Evolutionary conservation across 2,797 vertebrate genomes (phyloP).

Genomic region (Sandelia bainsii): DNA sequence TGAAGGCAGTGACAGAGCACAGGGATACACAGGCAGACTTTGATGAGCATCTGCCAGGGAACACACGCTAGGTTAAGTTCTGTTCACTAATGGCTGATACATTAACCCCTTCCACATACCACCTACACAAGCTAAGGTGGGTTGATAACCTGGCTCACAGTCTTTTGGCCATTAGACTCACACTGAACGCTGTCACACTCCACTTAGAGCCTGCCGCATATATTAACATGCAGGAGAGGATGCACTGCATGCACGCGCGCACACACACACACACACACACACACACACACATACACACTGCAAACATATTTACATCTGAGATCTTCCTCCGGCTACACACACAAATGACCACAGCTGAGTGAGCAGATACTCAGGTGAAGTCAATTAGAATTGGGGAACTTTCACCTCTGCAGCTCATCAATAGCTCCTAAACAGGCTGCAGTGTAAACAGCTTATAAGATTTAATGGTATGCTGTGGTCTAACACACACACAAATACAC

Average conservation of each 20-base stretch:
- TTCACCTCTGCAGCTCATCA: slow-evolving; percentile 74
- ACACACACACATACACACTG: slow-evolving; percentile 25
- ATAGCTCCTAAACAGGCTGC: slow-evolving; percentile 71
- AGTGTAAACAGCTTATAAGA: slow-evolving; percentile 61
- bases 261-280: slow-evolving; percentile 23
- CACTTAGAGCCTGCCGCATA: slow-evolving; percentile 24
- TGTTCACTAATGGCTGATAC: slow-evolving; percentile 43
- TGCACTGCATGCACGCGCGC: slow-evolving; percentile 10
- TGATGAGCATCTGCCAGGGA: slow-evolving; percentile 57
- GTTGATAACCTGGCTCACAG: slow-evolving; percentile 18
- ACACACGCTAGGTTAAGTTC: slow-evolving; percentile 27
- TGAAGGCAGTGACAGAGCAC: slow-evolving; percentile 22
- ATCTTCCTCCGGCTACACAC: slow-evolving; percentile 28
- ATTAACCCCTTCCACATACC: slow-evolving; percentile 46
- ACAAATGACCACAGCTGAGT: slow-evolving; percentile 56
- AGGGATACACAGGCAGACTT: slow-evolving; percentile 32
- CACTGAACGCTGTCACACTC: slow-evolving; percentile 32
- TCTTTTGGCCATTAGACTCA: slow-evolving; percentile 27
- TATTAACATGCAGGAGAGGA: slow-evolving; percentile 61
- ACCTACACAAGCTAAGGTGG: slow-evolving; percentile 8
- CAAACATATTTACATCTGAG: slow-evolving; percentile 70
- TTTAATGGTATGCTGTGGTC: slow-evolving; percentile 53
- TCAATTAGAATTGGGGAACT: slow-evolving; percentile 63
- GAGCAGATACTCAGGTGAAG: slow-evolving; percentile 58
- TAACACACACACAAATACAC: slow-evolving; percentile 20